These are phyloP conservation scores for Diadegma fenestrale DNA, from an alignment of 2,888 invertebrate genomes.

Conservation along the genomic window DNA sequence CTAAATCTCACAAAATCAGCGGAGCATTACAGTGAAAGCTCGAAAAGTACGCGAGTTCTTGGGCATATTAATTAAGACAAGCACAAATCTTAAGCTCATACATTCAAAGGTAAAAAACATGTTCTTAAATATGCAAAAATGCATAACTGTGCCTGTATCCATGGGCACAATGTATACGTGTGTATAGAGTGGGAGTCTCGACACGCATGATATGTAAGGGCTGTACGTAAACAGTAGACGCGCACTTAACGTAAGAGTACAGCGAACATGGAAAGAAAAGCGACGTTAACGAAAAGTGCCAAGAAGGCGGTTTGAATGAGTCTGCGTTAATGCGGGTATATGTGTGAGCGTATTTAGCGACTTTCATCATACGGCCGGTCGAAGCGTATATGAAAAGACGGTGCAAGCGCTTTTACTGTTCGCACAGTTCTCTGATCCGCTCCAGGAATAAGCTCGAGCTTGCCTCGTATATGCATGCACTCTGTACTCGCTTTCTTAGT, in stretches of 20 bases:
- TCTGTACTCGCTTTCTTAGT: neutral
- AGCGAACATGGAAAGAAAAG: constrained; percentile 21
- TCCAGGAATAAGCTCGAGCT: constrained; percentile 42
- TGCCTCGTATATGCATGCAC: constrained; percentile 10
- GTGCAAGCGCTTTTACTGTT: constrained; percentile 33
- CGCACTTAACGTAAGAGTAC: neutral
- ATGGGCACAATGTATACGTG: neutral
- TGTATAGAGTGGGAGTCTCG: neutral
- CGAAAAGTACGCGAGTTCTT: neutral
- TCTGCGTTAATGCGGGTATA: neutral
- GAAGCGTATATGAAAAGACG: constrained; percentile 62
- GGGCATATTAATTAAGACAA: constrained; percentile 47
- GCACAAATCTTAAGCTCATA: neutral
- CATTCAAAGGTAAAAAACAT: constrained; percentile 16
- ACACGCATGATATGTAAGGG: constrained; percentile 57
- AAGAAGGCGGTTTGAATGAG: neutral
- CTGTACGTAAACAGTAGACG: constrained; percentile 31
- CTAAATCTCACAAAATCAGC: neutral
- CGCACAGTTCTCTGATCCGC: constrained; percentile 48
- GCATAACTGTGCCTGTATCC: neutral
- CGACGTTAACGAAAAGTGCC: constrained; percentile 37
- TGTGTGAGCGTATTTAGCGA: constrained; percentile 46
- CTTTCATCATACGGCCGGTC: constrained; percentile 54
- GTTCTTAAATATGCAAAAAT: neutral
- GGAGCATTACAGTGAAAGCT: neutral